phyloP scores from a whole-genome alignment of 2,888 invertebrate species.

The Mylabris sibirica region DNA sequence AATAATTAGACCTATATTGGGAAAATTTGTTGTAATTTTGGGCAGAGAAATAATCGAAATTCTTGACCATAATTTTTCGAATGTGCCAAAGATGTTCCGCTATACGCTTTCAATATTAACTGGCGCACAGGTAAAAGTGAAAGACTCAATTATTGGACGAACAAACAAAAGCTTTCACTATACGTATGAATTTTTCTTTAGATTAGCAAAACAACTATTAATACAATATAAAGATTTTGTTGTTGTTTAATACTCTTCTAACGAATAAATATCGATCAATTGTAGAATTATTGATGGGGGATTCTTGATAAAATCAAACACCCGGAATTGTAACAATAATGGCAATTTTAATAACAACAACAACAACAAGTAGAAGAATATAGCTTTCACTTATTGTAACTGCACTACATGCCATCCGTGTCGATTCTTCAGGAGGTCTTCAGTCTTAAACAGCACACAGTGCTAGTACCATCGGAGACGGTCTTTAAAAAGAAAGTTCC shows the following conservation, averaged over 20 bases:
- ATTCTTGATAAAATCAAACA: not conserved
- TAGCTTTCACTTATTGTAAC: conserved; percentile 53
- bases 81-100: conserved; percentile 38
- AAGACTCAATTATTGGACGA: conserved; percentile 44
- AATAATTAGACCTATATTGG: not conserved
- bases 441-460: conserved; percentile 36
- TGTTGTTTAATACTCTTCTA: too few relatives aligned
- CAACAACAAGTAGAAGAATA: conserved; percentile 33
- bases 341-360: conserved; percentile 24
- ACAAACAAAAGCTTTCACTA: conserved; percentile 52
- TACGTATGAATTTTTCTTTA: conserved; percentile 1
- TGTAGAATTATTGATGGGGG: not conserved
- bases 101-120: conserved; percentile 51
- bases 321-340: conserved; percentile 23
- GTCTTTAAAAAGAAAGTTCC: conserved; percentile 51
- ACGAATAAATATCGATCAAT: not conserved
- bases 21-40: not conserved
- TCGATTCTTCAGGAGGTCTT: conserved; percentile 39
- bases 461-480: conserved; percentile 40
- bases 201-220: not conserved
- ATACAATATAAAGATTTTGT: too few relatives aligned
- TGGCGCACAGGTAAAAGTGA: conserved; percentile 54
- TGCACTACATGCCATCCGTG: conserved; percentile 45
- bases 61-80: not conserved
- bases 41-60: not conserved